Percentiles rank a stretch among this genome's conserved stretches.
phyloP scores from a whole-genome alignment of 2,888 invertebrate genomes.

The Chromoteleia sp. region DNA sequence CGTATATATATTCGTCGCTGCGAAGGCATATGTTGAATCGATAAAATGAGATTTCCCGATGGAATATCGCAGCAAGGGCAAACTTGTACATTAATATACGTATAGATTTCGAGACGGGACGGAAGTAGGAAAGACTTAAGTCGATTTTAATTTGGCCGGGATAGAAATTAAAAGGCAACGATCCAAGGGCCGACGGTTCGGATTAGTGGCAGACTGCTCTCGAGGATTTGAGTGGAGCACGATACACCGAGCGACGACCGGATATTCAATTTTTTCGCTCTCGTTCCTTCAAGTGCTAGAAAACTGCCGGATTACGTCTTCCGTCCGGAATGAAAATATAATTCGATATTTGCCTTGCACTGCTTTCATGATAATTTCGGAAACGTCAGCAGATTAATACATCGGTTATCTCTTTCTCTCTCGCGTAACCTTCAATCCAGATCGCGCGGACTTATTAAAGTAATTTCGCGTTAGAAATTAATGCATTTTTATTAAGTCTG shows the following conservation, averaged over 20 bases:
- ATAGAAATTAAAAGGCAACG: slow-evolving; percentile 81
- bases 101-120: slow-evolving; percentile 58
- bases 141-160: slow-evolving; percentile 80
- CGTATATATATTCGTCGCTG: slow-evolving; percentile 27
- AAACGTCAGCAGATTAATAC: slow-evolving; percentile 62
- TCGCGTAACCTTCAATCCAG: neutral
- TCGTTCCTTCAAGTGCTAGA: slow-evolving; percentile 63
- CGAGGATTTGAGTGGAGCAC: slow-evolving; percentile 63
- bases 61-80: slow-evolving; percentile 60
- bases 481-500: slow-evolving; percentile 42
- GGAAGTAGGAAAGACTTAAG: slow-evolving; percentile 72
- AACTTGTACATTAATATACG: slow-evolving; percentile 66
- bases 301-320: slow-evolving; percentile 68
- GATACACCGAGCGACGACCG: slow-evolving; percentile 66
- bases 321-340: slow-evolving; percentile 71
- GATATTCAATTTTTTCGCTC: slow-evolving; percentile 73
- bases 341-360: slow-evolving; percentile 71
- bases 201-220: slow-evolving; percentile 69
- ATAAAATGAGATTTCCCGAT: slow-evolving; percentile 70
- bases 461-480: slow-evolving; percentile 44
- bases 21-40: slow-evolving; percentile 47
- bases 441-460: slow-evolving; percentile 54
- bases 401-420: neutral
- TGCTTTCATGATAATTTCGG: slow-evolving; percentile 63
- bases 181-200: slow-evolving; percentile 73